Conservation (phyloP, 2,888 invertebrate species). For the Rhopalosiphum nymphaeae region DNA sequence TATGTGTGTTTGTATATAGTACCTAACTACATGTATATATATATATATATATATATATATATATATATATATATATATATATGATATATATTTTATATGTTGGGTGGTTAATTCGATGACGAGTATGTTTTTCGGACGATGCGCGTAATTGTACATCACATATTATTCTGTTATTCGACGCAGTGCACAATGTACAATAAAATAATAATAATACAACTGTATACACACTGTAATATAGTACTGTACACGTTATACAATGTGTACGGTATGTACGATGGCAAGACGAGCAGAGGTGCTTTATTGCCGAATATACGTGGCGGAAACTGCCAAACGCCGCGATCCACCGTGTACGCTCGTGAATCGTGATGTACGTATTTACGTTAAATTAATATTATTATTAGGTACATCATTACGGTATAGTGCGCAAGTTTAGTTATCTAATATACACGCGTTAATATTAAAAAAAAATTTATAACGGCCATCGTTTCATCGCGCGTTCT, state of each 20-base stretch:
- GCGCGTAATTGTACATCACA: constrained; percentile 6
- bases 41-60: neutral
- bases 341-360: neutral
- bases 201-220: neutral
- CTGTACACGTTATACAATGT: neutral
- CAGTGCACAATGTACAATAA: neutral
- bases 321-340: neutral
- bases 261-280: neutral
- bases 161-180: neutral
- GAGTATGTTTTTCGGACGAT: constrained; percentile 28
- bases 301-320: no score
- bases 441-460: neutral
- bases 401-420: neutral
- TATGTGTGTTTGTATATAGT: neutral
- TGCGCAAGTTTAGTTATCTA: neutral
- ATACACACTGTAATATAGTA: neutral
- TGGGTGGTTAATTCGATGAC: constrained; percentile 38
- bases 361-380: neutral
- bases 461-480: neutral
- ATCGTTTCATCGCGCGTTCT: neutral
- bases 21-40: neutral
- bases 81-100: neutral
- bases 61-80: neutral
- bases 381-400: neutral
- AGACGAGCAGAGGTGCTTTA: neutral